These are phyloP conservation scores for Gymnocephalus cernua DNA, from an alignment of 2,113 vertebrate genomes.

Conservation along the genomic window DNA sequence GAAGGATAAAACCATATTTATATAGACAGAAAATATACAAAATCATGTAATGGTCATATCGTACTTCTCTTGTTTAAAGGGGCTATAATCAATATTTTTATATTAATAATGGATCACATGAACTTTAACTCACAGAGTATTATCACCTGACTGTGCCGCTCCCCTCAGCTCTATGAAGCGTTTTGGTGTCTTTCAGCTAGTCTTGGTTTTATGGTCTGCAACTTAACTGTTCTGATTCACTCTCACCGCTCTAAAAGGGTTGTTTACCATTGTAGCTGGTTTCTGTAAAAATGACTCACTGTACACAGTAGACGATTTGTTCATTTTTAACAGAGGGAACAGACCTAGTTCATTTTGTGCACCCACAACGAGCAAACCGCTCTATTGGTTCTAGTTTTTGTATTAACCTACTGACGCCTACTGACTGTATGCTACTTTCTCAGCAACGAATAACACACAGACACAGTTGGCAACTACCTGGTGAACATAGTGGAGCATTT, in stretches of 20 bases:
- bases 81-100: neutral
- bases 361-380: too few relatives aligned
- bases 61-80: neutral
- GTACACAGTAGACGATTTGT: too few relatives aligned
- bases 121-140: neutral
- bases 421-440: neutral
- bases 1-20: neutral
- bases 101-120: slow-evolving; percentile 7
- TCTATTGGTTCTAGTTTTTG: too few relatives aligned
- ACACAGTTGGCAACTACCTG: neutral
- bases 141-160: neutral
- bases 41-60: neutral
- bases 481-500: neutral
- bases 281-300: neutral
- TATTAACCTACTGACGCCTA: neutral
- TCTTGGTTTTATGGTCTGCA: neutral
- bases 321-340: too few relatives aligned
- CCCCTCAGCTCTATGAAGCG: neutral
- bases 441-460: neutral
- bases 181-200: slow-evolving; percentile 3
- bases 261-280: neutral
- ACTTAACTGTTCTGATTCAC: neutral
- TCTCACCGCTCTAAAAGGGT: neutral
- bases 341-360: too few relatives aligned
- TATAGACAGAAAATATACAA: neutral